These are phyloP conservation scores for Merodon equestris DNA, from an alignment of 2,888 invertebrate species.

Conservation along the genomic window DNA sequence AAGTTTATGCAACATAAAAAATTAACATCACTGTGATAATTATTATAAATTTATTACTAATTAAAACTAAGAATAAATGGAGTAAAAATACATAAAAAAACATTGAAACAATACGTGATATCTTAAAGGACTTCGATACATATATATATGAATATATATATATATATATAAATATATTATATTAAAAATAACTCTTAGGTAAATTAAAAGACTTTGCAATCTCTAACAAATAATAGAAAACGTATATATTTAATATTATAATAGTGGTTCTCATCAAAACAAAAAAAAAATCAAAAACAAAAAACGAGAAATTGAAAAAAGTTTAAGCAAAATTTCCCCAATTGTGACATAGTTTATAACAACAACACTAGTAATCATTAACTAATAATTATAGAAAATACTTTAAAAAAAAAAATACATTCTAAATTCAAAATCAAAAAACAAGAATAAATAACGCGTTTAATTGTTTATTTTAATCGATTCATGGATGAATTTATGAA, in stretches of 20 bases:
- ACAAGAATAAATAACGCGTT: constrained; percentile 26
- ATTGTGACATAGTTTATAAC: constrained; percentile 76
- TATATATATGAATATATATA: constrained; percentile 76
- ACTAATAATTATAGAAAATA: constrained; percentile 69
- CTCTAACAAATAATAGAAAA: constrained; percentile 68
- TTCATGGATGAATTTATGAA: constrained; percentile 64
- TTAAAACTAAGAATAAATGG: constrained; percentile 72
- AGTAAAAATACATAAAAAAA: constrained; percentile 75
- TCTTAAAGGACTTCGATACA: constrained; percentile 79
- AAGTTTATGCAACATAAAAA: constrained; percentile 78
- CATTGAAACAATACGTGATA: constrained; percentile 79
- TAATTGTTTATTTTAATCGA: constrained; percentile 33
- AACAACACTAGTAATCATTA: constrained; percentile 55
- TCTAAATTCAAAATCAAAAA: constrained; percentile 71
- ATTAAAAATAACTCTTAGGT: constrained; percentile 69
- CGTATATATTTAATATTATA: constrained; percentile 64
- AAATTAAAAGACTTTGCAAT: constrained; percentile 74
- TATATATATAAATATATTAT: constrained; percentile 75
- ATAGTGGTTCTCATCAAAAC: constrained; percentile 76
- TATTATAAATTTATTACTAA: constrained; percentile 79
- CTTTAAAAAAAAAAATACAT: constrained; percentile 70
- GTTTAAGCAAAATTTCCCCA: constrained; percentile 70
- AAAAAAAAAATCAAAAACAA: constrained; percentile 73
- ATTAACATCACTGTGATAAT: constrained; percentile 79
- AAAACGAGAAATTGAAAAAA: too few relatives aligned